Base-by-base conservation (phyloP, 2,113 vertebrate species). In the Carassius gibelio region DNA sequence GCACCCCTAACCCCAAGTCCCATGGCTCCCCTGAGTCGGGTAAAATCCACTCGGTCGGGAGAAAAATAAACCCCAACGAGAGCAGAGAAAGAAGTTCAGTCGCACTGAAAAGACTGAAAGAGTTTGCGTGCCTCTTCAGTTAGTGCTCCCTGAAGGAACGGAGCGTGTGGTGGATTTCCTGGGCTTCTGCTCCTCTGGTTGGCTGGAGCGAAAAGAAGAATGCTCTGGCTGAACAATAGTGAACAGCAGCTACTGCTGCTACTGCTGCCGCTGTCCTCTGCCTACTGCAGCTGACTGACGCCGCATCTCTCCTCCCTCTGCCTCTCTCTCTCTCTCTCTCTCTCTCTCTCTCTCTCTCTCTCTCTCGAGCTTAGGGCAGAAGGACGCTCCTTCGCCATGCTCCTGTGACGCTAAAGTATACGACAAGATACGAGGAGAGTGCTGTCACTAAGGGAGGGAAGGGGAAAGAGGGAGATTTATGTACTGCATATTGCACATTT, bases 21-120 rank as follows among this genome's bases (percentile, higher is more conserved):
- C 97, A 97, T 98, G 93, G 92, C 94, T 94, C 91, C 86, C 77
- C 78, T 90, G 92, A 89, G 93, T 93, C 30, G 90, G 90, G 88
- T 93, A 95, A 87, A 95, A 89, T 92, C 92, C 87, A 75, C 87
- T 84, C 89, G 86, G 86, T 92, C 86, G 84, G 52, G 17, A 69
- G 71, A 0, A 90, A 59, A 48, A 45, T 61, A 79, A 72, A 59
- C 38, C 77, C 61, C 66, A 81, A 62, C 83, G 87, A 88, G 88
- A 87, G 69, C 84, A 85, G 83, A 88, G 74, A 30, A 81, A 19
- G 14, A 84, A 80, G 79, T 79, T 68, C 69, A 62, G 13, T 42
- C 62, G 36, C 34, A 74, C 11, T 30, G 30, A 30, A 30, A 30
- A 7, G 61, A 84, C 59, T 30, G 36, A 62, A 74, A 78, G 89